A percentile compares a stretch with the other conserved stretches of the same genome.
phyloP scores from a whole-genome alignment of 1,140 invertebrate genomes.

The Epicauta chinensis region DNA sequence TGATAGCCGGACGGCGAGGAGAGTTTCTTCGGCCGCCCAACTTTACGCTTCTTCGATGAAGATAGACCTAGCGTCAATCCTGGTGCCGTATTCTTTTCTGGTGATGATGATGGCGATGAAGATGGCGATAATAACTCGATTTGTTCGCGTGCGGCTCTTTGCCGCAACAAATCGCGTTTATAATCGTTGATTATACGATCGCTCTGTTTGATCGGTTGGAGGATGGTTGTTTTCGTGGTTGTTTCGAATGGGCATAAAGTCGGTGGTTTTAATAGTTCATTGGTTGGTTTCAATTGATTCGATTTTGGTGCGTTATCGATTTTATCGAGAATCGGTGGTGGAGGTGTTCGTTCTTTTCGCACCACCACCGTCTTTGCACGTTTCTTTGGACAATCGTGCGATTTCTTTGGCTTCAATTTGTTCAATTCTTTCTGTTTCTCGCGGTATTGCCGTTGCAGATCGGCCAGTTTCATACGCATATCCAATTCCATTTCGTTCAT shows the following conservation, averaged over 20 bases:
- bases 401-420: constrained; percentile 56
- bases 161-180: constrained; percentile 3
- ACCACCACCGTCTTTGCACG: constrained; percentile 41
- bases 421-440: constrained; percentile 77
- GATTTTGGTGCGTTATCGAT: constrained; percentile 28
- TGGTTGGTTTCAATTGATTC: constrained; percentile 12
- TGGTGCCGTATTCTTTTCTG: constrained; percentile 39
- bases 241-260: constrained; percentile 29
- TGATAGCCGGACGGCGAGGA: constrained; percentile 54
- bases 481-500: constrained; percentile 72
- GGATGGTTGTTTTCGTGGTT: neutral
- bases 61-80: too few species aligned
- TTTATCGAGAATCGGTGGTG: constrained; percentile 41
- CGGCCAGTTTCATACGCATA: constrained; percentile 71
- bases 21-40: constrained; percentile 71
- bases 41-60: constrained; percentile 75
- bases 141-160: constrained; percentile 2
- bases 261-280: constrained; percentile 41
- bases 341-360: constrained; percentile 32
- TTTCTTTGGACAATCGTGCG: constrained; percentile 39
- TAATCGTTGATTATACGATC: constrained; percentile 14
- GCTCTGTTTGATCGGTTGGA: constrained; percentile 10
- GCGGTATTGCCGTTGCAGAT: constrained; percentile 71
- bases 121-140: neutral
- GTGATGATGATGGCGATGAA: constrained; percentile 10